Evolutionary conservation across 2,888 invertebrate species (phyloP), one percentile per base, ranked within the genome.

Genomic region (Torymus aiolomorphi): DNA sequence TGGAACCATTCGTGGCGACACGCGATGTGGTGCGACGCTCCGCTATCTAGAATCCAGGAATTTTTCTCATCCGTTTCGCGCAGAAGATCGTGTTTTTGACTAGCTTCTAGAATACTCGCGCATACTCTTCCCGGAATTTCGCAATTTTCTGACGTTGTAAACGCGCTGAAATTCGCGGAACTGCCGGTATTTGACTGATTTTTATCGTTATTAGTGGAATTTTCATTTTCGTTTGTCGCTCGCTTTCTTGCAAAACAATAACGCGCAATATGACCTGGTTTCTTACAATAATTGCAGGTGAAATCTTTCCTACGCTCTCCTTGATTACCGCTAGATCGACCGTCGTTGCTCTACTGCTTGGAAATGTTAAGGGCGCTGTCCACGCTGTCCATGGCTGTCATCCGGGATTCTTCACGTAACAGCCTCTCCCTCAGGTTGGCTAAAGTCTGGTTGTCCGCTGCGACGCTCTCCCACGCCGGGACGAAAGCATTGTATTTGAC

Each of bases 331-430:
- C 16, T 56, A 2, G 70, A 3, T 51, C 16, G 66, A 13, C 51
- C 18, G 1, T 75, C 24, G 3, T 56, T 20, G 16, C 52, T 61
- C 12, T 59, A 16, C 2, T 76, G 54, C 5, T 67, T 63, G 8
- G 77, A n/a, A 51, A 75, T 13, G 59, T 42, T 78, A 0, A 80
- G 11, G 42, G 75, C 75, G 11, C 83, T 76, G 51, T 85, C 84
- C 16, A 51, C 16, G 65, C 16, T 31, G 69, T 69, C 69, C n/a
- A n/a, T 16, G 69, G 24, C 16, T 1, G 31, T 69, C 69, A 69
- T 69, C 8, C 56, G 31, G n/a, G 49, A n/a, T 56, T 69, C 69
- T 20, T 69, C 56, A 14, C 56, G 56, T 10, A 69, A 31, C 56
- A 69, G 42, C 42, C 56, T 20, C 16, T 69, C 57, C 16, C 69